Evolutionary conservation across 1,140 invertebrate genomes (phyloP), one percentile per base, ranked within the genome.

Genomic region (Trypoxylus dichotomus): DNA sequence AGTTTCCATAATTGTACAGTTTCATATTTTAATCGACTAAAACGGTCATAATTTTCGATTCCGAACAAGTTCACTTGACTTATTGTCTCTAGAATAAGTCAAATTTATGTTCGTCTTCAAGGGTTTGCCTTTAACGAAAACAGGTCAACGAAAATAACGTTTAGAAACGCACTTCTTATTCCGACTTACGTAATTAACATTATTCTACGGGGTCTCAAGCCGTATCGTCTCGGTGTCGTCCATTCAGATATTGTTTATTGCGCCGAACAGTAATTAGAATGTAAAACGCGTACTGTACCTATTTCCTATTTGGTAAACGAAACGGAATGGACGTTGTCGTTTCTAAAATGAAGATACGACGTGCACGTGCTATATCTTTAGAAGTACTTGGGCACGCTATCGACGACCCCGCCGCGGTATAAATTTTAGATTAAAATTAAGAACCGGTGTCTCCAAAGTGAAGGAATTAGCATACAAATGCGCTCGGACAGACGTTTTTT

Each of bases 351-450:
- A 6, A 41, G 37, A 41, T 41, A n/a, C n/a, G 43, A 13, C n/a
- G 1, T 47, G 60, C 60, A 63, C 60, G 60, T 63, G 43, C 43
- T 63, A 3, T 6, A 63, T 63, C 6, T 25, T 1, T 21, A 27
- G 6, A 63, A 7, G 60, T 5, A 63, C 60, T 24, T 11, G 8
- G 24, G n/a, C 43, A 47, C 43, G 43, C 13, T 47, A 47, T 47
- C 43, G 43, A n/a, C 13, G 13, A 15, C n/a, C 13, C 13, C 8
- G 43, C 5, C 19, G 60, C 1, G 13, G 25, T 63, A 63, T 63
- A 63, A 63, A 63, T 63, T 63, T 63, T 24, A 24, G 60, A 63
- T 63, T 63, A 63, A 63, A 63, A 63, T 63, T 63, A 63, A 63
- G 13, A 63, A 63, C 7, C 60, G 60, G 60, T 19, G 43, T 8